Evolutionary conservation across 2,888 invertebrate species (phyloP).

Genomic region (Apotomis betuletana): DNA sequence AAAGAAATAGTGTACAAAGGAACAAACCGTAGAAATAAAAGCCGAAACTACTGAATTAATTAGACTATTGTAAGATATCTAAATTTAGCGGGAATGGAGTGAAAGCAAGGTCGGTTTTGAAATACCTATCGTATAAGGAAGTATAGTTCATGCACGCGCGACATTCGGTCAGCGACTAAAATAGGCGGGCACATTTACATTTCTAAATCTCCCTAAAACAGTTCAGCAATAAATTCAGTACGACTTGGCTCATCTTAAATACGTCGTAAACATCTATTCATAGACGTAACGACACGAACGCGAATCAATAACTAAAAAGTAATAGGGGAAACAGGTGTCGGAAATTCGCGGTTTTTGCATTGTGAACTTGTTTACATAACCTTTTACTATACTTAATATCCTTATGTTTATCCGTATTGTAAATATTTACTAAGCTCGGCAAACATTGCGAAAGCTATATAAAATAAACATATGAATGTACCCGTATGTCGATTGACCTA

Average conservation of each 20-base stretch:
- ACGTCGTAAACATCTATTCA: constrained; percentile 18
- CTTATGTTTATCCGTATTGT: constrained; percentile 12
- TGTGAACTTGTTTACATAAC: constrained; percentile 36
- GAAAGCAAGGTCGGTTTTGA: constrained; percentile 30
- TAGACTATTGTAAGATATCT: background rate
- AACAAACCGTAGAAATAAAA: background rate
- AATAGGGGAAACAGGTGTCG: constrained; percentile 44
- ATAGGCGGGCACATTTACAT: constrained; percentile 29
- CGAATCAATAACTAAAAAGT: constrained; percentile 28
- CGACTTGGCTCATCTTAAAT: background rate
- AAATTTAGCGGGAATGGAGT: constrained; percentile 9
- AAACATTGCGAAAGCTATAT: constrained; percentile 15
- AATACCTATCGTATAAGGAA: constrained; percentile 31
- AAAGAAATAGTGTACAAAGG: background rate
- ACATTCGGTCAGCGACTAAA: constrained; percentile 26
- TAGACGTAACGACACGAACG: constrained; percentile 8
- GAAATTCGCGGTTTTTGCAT: constrained; percentile 46
- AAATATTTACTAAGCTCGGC: constrained; percentile 28
- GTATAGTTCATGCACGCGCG: constrained; percentile 25
- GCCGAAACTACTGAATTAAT: constrained; percentile 5
- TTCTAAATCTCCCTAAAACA: constrained; percentile 9
- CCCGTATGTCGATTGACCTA: constrained; percentile 35
- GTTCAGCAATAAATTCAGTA: background rate
- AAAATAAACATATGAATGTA: constrained; percentile 9
- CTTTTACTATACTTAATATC: constrained; percentile 20